phyloP scores from a whole-genome alignment of 2,113 vertebrate genomes.

The Sturnira hondurensis region DNA sequence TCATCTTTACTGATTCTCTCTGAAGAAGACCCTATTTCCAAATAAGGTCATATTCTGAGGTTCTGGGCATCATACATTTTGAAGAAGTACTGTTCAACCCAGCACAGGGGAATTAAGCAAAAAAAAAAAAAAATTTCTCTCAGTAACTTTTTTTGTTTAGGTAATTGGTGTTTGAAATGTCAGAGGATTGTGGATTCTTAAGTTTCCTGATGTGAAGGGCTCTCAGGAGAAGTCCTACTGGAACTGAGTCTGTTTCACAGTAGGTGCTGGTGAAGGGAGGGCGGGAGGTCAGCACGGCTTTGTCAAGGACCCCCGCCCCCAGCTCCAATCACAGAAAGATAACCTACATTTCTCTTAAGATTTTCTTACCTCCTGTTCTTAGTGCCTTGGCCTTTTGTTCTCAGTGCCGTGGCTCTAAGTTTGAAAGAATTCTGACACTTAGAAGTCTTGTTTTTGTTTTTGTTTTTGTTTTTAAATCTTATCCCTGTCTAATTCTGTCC shows the following conservation, averaged over 20 bases:
- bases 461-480: background rate
- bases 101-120: background rate
- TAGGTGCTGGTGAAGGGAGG: constrained; percentile 45
- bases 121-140: constrained; percentile 52
- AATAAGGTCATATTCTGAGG: background rate
- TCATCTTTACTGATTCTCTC: background rate
- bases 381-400: background rate
- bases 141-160: constrained; percentile 63
- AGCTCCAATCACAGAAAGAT: background rate
- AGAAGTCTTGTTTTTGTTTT: background rate
- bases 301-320: constrained; percentile 30
- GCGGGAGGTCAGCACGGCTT: constrained; percentile 43
- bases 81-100: background rate
- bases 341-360: constrained; percentile 15
- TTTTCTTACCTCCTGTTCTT: background rate
- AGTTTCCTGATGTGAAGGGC: constrained; percentile 66
- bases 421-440: background rate
- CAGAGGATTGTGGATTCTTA: constrained; percentile 70
- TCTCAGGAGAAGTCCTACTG: constrained; percentile 66
- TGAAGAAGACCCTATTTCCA: background rate
- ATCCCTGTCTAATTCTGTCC: background rate
- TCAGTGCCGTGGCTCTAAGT: constrained; percentile 1
- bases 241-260: constrained; percentile 67
- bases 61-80: background rate
- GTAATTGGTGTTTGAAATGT: constrained; percentile 23